A percentile compares a stretch with the other conserved stretches of the same genome.
phyloP scores from a whole-genome alignment of 2,888 invertebrate genomes.

The Trachelus stipa region DNA sequence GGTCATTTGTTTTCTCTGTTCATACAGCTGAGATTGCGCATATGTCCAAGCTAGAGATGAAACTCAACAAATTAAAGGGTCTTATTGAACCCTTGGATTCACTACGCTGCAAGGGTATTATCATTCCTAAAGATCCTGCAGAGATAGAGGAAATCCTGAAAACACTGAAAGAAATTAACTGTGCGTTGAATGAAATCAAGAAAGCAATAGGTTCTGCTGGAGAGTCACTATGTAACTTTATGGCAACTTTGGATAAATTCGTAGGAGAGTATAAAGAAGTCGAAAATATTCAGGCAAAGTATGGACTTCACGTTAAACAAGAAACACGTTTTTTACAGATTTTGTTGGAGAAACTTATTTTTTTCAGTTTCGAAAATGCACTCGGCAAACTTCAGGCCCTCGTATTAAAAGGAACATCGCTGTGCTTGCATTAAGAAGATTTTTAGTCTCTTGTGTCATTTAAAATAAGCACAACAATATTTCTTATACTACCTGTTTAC shows the following conservation, averaged over 20 bases:
- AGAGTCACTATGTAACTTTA: slow-evolving; percentile 27
- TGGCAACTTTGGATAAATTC: slow-evolving; percentile 35
- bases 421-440: neutral
- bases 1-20: neutral
- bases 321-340: slow-evolving; percentile 5
- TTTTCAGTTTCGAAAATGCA: slow-evolving; percentile 30
- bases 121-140: slow-evolving; percentile 39
- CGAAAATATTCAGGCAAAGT: slow-evolving; percentile 34
- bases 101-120: slow-evolving; percentile 39
- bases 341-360: slow-evolving; percentile 17
- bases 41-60: slow-evolving; percentile 21
- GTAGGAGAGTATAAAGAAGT: slow-evolving; percentile 25
- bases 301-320: neutral
- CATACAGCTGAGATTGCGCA: slow-evolving; percentile 33
- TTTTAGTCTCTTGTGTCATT: no score
- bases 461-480: no score
- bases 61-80: slow-evolving; percentile 30
- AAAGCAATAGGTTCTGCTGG: slow-evolving; percentile 32
- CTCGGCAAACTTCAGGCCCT: slow-evolving; percentile 34
- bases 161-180: slow-evolving; percentile 28
- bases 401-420: slow-evolving; percentile 34
- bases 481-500: no score
- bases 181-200: slow-evolving; percentile 31
- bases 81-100: slow-evolving; percentile 38
- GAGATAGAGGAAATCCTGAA: slow-evolving; percentile 27